Conservation (phyloP, 2,888 invertebrate species). For the Camptogramma bilineatum region DNA sequence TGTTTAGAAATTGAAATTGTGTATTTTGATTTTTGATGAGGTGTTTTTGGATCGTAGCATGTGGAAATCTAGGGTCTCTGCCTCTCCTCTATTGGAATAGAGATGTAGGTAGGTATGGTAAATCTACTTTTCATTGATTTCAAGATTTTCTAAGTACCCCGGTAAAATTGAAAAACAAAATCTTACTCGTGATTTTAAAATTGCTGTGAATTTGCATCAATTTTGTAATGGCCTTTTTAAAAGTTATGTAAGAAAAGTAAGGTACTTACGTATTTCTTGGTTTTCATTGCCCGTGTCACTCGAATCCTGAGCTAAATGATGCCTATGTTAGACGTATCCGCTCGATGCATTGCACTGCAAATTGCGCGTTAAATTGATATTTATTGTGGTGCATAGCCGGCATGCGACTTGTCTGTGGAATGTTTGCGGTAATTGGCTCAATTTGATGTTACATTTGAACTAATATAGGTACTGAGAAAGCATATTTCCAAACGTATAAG, state of each 20-base stretch:
- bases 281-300: neutral
- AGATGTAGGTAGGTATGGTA: neutral
- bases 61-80: too few relatives aligned
- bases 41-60: too few relatives aligned
- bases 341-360: conserved; percentile 22
- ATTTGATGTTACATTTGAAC: conserved; percentile 31
- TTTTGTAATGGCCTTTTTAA: too few relatives aligned
- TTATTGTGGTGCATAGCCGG: conserved; percentile 41
- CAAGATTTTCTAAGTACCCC: too few relatives aligned
- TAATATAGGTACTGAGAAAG: conserved; percentile 8
- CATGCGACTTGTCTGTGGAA: conserved; percentile 38
- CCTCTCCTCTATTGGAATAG: too few relatives aligned
- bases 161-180: too few relatives aligned
- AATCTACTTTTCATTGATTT: too few relatives aligned
- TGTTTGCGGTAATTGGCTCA: conserved; percentile 41
- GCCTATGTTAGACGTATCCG: neutral
- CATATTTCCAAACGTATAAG: neutral
- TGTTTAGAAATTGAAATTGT: neutral
- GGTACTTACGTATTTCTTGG: neutral
- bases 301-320: conserved; percentile 3
- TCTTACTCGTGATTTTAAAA: too few relatives aligned
- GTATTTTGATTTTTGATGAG: neutral
- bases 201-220: too few relatives aligned
- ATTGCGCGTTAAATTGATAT: conserved; percentile 44
- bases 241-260: too few relatives aligned